Conservation (phyloP, 2,113 vertebrate genomes). For the Propithecus coquereli region DNA sequence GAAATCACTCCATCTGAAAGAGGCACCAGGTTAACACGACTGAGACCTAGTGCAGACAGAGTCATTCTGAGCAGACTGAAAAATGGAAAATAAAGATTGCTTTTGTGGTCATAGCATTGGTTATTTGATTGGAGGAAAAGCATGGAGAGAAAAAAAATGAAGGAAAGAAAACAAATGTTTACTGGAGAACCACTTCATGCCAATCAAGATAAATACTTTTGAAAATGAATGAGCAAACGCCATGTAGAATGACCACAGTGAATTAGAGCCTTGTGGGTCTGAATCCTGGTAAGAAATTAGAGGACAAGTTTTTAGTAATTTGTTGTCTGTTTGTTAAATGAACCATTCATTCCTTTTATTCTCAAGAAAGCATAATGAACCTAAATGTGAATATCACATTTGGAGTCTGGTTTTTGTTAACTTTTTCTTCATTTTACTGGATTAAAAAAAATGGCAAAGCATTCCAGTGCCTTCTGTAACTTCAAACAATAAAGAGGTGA, state of each 20-base stretch:
- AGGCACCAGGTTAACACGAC: neutral
- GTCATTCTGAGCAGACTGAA: neutral
- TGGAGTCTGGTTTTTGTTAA: neutral
- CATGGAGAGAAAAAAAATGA: neutral
- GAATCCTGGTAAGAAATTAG: neutral
- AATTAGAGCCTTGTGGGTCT: neutral
- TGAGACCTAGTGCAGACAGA: neutral
- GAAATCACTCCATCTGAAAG: neutral
- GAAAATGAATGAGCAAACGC: neutral
- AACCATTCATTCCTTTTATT: neutral
- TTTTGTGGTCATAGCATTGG: neutral
- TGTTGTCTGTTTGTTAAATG: constrained; percentile 2
- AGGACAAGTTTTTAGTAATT: neutral
- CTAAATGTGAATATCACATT: neutral
- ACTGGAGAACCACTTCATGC: neutral
- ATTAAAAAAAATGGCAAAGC: neutral
- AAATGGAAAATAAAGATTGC: neutral
- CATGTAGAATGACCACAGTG: neutral
- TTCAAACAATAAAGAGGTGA: constrained; percentile 20
- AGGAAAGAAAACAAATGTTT: neutral
- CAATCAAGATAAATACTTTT: neutral
- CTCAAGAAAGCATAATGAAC: neutral
- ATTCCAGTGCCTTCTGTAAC: neutral
- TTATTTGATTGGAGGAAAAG: neutral
- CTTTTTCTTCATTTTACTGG: neutral